Conservation (phyloP, 2,113 vertebrate species). For the Athene noctua region DNA sequence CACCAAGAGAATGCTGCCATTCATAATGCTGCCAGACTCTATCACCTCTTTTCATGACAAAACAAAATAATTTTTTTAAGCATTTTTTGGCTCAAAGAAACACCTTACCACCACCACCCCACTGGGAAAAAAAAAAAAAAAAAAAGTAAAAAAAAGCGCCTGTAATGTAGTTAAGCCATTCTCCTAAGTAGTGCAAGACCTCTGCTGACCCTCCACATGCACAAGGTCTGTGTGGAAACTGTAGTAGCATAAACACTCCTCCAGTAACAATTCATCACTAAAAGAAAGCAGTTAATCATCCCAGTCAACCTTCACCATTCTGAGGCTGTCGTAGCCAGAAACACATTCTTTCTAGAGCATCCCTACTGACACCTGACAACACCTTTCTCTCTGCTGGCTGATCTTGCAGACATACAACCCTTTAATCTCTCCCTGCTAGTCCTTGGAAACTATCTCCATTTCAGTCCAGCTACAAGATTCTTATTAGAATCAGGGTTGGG, state of each 20-base stretch:
- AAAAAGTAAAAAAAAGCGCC: background rate
- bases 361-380: background rate
- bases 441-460: background rate
- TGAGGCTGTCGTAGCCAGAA: background rate
- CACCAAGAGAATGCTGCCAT: background rate
- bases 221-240: background rate
- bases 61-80: background rate
- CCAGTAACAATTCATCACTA: background rate
- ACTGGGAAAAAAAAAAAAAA: too few relatives aligned
- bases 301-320: background rate
- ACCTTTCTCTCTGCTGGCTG: background rate
- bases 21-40: background rate
- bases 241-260: background rate
- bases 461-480: background rate
- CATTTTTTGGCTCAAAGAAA: background rate
- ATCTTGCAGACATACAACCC: background rate
- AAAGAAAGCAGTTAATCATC: background rate
- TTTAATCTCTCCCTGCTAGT: background rate
- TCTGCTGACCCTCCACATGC: background rate
- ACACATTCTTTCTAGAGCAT: background rate
- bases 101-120: too few relatives aligned
- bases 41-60: background rate
- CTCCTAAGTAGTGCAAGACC: background rate
- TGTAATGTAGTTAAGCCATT: background rate
- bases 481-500: background rate